Percentiles rank a stretch among this genome's conserved stretches.
Evolutionary conservation across 1,140 invertebrate species (phyloP).

Genomic region (Dendrolimus punctatus): DNA sequence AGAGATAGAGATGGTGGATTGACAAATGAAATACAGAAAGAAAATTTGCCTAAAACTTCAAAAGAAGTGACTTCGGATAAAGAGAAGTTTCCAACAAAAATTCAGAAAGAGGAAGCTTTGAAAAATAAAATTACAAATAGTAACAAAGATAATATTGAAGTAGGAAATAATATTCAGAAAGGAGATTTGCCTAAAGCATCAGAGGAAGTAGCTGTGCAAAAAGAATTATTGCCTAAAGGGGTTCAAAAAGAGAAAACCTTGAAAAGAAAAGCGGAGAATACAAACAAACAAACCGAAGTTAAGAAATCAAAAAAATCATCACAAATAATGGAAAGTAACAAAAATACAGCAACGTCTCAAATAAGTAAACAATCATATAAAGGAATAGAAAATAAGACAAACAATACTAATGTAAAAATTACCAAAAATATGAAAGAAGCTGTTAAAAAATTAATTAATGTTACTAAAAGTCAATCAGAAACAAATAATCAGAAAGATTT

Average conservation of each 20-base stretch:
- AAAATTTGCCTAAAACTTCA: not conserved
- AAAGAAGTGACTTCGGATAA: not conserved
- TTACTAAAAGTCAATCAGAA: no score
- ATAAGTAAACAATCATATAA: no score
- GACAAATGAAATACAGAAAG: slow-evolving; percentile 1
- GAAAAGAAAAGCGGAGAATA: slow-evolving; percentile 2
- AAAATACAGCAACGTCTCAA: no score
- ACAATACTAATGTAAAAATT: no score
- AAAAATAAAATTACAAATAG: not conserved
- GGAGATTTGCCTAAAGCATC: not conserved
- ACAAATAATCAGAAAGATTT: no score
- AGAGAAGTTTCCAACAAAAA: not conserved
- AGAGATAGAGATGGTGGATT: not conserved
- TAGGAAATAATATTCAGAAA: not conserved
- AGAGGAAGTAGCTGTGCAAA: not conserved
- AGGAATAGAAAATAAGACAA: no score
- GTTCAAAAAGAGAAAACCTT: not conserved
- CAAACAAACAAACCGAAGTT: not conserved
- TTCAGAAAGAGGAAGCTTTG: not conserved
- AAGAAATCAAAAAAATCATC: no score
- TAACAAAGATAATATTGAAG: not conserved
- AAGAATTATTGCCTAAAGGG: not conserved
- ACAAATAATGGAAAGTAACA: no score
- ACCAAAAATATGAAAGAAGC: no score
- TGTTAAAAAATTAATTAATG: no score